Evolutionary conservation across 2,888 invertebrate species (phyloP), one percentile per base, ranked within the genome.

Genomic region (Lasioglossum malachurum): DNA sequence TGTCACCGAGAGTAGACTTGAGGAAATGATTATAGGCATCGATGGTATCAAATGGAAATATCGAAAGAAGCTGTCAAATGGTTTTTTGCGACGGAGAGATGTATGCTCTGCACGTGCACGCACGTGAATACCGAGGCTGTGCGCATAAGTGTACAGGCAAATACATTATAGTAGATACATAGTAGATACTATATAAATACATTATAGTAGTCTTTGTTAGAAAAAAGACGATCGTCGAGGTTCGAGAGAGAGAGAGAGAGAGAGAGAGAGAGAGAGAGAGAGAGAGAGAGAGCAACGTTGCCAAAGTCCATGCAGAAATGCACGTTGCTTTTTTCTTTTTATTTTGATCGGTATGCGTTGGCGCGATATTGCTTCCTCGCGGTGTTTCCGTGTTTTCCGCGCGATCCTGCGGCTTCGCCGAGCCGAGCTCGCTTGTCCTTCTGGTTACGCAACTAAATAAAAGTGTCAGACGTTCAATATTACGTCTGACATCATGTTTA

Each of bases 371-470:
- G 16, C 41, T 64, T 46, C 44, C 19, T n/a, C 57, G 49, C 44
- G 38, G 74, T 19, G 75, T 78, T 86, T 83, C 86, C 86, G 83
- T 83, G 79, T 86, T 80, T 60, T 87, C 80, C 86, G 67, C 80
- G 87, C 35, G 87, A 86, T 87, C 86, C 87, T 83, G 80, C 69
- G 75, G 53, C 80, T 44, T 19, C 75, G 75, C 57, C 16, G 35
- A 76, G 67, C 75, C 79, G 35, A 76, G 67, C 41, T 83, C 79
- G 85, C 78, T 60, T 78, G 87, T 88, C 88, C 88, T 88, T 88
- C 87, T 87, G 73, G 80, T 88, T 88, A 87, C 81, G 87, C 88
- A 88, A 88, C 87, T 46, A 78, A 60, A 82, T 78, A 87, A 82
- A 87, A 84, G 78, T 76, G 57, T 31, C 79, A 77, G 87, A 41